These are phyloP conservation scores for Crambe crambe DNA, from an alignment of 37 sponge, comb jelly and placozoan species.

Conservation along the genomic window DNA sequence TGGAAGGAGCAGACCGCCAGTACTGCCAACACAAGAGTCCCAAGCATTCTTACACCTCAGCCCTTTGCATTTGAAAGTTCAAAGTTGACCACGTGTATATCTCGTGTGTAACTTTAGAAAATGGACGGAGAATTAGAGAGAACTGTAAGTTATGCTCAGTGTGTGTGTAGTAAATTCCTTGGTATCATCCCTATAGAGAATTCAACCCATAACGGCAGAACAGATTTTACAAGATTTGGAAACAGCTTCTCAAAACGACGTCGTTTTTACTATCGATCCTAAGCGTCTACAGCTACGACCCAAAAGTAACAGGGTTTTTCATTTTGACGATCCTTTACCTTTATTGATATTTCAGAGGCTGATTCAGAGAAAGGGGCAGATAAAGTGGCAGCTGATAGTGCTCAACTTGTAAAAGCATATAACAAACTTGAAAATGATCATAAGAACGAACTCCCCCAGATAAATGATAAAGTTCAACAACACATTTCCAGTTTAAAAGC, in stretches of 20 bases:
- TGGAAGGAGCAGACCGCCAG: conserved; percentile 1
- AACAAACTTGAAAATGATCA: not conserved
- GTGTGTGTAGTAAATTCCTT: too few relatives aligned
- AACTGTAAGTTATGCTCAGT: not conserved
- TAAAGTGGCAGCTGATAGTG: conserved; percentile 10
- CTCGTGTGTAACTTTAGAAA: not conserved
- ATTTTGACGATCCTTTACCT: conserved; percentile 12
- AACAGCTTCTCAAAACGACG: conserved; percentile 33
- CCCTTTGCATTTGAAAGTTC: not conserved
- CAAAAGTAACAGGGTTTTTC: not conserved
- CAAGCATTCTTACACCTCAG: not conserved
- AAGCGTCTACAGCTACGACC: not conserved
- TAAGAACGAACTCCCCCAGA: conserved; percentile 6
- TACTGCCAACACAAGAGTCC: not conserved
- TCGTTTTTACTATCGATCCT: conserved; percentile 29
- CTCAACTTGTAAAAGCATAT: conserved; percentile 3
- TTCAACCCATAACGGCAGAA: conserved; percentile 15
- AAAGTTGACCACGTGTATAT: conserved; percentile 2
- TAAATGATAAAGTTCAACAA: not conserved
- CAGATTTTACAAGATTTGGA: conserved; percentile 37
- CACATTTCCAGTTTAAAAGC: conserved; percentile 15
- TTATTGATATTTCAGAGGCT: too few relatives aligned
- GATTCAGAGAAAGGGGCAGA: not conserved
- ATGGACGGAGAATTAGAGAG: not conserved
- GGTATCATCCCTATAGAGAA: conserved; percentile 5